Evolutionary conservation across 2,797 vertebrate species (phyloP).

Genomic region (Tympanoctomys barrerae): DNA sequence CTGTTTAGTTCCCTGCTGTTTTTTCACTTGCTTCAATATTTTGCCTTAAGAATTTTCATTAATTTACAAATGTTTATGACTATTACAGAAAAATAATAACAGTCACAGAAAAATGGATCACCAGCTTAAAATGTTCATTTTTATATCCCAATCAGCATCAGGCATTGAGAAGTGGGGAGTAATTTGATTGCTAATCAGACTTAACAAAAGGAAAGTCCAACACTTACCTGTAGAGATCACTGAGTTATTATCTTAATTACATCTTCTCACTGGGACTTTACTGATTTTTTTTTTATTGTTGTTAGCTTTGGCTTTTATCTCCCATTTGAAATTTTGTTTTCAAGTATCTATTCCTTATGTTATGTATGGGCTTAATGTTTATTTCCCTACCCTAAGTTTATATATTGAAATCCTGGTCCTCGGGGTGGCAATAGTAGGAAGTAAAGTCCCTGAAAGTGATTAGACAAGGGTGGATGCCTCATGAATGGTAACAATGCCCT

Average conservation of each 20-base stretch:
- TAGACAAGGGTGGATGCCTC: not conserved
- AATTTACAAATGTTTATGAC: slow-evolving; percentile 77
- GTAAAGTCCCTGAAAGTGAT: too few species aligned
- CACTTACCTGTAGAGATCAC: slow-evolving; percentile 33
- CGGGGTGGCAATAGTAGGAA: not conserved
- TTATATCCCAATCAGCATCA: slow-evolving; percentile 36
- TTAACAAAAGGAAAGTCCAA: slow-evolving; percentile 57
- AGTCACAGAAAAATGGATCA: slow-evolving; percentile 68
- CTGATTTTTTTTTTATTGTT: slow-evolving; percentile 3
- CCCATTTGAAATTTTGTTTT: slow-evolving; percentile 52
- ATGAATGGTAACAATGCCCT: not conserved
- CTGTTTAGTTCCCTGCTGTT: slow-evolving; percentile 76
- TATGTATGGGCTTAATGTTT: not conserved
- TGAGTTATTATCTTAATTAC: slow-evolving; percentile 60
- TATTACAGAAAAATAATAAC: slow-evolving; percentile 78
- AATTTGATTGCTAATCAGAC: slow-evolving; percentile 66
- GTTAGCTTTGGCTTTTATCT: slow-evolving; percentile 67
- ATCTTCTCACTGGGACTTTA: slow-evolving; percentile 41
- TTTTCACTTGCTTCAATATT: slow-evolving; percentile 73
- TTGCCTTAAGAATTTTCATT: slow-evolving; percentile 74
- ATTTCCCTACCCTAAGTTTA: not conserved
- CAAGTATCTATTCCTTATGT: not conserved
- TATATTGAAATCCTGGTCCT: not conserved
- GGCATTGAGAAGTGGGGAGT: slow-evolving; percentile 11
- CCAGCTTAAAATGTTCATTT: slow-evolving; percentile 65